Evolutionary conservation across 2,113 vertebrate genomes (phyloP).

Genomic region (Pseudorasbora parva): DNA sequence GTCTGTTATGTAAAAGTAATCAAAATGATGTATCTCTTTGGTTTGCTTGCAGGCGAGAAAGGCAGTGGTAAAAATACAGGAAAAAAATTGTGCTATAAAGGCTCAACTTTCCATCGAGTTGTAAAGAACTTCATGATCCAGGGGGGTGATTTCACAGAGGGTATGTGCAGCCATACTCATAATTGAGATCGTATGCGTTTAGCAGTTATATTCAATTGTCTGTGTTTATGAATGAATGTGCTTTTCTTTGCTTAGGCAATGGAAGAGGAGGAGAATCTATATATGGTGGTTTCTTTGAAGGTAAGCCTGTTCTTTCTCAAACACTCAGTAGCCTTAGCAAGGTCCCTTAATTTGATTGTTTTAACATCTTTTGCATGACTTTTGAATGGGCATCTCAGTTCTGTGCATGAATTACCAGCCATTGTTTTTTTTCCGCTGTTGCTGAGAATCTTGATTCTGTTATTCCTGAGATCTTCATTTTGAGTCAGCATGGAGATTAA

Average conservation of each 20-base stretch:
- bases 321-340: slow-evolving; percentile 3
- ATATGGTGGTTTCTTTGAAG: slow-evolving; percentile 98
- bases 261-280: slow-evolving; percentile 99
- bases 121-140: slow-evolving; percentile 99
- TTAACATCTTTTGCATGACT: slow-evolving; percentile 82
- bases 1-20: background rate
- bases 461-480: slow-evolving; percentile 67
- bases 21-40: background rate
- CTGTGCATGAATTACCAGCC: slow-evolving; percentile 77
- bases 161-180: slow-evolving; percentile 65
- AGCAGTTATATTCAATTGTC: background rate
- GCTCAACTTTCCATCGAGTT: slow-evolving; percentile 97
- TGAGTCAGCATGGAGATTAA: slow-evolving; percentile 97
- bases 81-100: slow-evolving; percentile 97
- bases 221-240: background rate
- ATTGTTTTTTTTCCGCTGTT: slow-evolving; percentile 52
- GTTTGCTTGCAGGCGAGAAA: slow-evolving; percentile 84
- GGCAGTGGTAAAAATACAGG: slow-evolving; percentile 93
- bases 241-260: slow-evolving; percentile 79
- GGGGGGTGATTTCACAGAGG: slow-evolving; percentile 99
- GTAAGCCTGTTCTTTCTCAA: slow-evolving; percentile 76
- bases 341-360: slow-evolving; percentile 16
- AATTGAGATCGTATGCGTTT: background rate
- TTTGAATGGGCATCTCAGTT: slow-evolving; percentile 83
- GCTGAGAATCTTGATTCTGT: slow-evolving; percentile 56